These are phyloP conservation scores for Ophioninae sp. DNA, from an alignment of 2,888 invertebrate genomes.

Conservation along the genomic window DNA sequence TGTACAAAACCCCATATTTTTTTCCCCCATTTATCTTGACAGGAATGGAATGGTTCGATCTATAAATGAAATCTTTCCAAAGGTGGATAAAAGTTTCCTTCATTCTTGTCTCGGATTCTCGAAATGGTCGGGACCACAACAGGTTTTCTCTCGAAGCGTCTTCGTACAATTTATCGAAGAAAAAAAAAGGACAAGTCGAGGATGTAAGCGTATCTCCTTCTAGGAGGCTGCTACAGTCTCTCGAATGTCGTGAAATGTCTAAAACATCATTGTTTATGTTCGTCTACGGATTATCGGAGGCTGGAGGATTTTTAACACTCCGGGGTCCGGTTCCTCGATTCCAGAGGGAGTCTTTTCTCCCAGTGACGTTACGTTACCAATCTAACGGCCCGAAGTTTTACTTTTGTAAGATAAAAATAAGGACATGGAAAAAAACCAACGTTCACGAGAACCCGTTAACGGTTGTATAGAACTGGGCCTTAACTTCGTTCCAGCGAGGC, in stretches of 20 bases:
- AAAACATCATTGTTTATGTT: slow-evolving; percentile 47
- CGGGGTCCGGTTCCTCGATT: slow-evolving; percentile 40
- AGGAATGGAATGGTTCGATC: not conserved
- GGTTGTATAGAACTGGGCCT: slow-evolving; percentile 52
- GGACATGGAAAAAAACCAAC: slow-evolving; percentile 40
- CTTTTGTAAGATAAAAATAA: slow-evolving; percentile 73
- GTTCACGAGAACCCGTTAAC: slow-evolving; percentile 73
- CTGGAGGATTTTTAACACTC: slow-evolving; percentile 36
- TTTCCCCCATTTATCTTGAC: not conserved
- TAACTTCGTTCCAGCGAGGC: slow-evolving; percentile 71
- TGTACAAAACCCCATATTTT: too few relatives aligned
- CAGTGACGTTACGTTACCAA: slow-evolving; percentile 42
- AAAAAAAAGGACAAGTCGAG: not conserved
- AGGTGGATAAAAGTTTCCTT: slow-evolving; percentile 22
- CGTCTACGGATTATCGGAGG: slow-evolving; percentile 11
- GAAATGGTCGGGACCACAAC: slow-evolving; percentile 15
- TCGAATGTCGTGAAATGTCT: not conserved
- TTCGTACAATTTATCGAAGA: slow-evolving; percentile 14
- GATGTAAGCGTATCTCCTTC: not conserved
- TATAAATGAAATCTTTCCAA: not conserved
- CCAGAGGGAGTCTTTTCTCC: slow-evolving; percentile 19
- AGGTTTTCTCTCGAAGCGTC: slow-evolving; percentile 28
- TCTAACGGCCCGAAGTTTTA: slow-evolving; percentile 77
- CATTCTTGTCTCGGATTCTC: slow-evolving; percentile 1
- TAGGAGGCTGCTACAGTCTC: not conserved